Conservation (phyloP, 2,113 vertebrate species). For the Egretta garzetta region DNA sequence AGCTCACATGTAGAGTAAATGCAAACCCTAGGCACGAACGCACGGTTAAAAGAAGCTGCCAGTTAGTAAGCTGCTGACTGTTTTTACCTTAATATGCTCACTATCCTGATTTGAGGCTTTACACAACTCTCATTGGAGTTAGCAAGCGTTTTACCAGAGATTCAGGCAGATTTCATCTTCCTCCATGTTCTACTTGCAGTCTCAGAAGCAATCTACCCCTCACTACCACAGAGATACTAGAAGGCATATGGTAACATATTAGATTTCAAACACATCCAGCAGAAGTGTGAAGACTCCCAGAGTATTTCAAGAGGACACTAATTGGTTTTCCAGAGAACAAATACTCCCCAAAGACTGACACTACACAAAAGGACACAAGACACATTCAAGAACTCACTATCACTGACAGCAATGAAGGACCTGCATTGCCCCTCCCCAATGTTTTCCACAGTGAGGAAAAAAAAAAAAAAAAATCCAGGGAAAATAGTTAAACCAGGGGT, state of each 20-base stretch:
- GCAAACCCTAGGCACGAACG: neutral
- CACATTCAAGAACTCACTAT: neutral
- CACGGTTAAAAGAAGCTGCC: neutral
- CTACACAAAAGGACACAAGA: neutral
- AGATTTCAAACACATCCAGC: neutral
- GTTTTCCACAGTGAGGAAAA: neutral
- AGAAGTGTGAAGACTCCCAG: neutral
- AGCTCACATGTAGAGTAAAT: neutral
- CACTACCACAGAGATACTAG: neutral
- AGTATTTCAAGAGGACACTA: neutral
- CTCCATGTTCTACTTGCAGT: neutral
- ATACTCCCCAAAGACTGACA: neutral
- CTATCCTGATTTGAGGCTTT: neutral
- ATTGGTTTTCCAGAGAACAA: neutral
- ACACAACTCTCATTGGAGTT: neutral
- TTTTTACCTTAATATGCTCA: neutral
- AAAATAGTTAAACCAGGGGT: neutral
- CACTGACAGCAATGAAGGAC: neutral
- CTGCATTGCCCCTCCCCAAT: neutral
- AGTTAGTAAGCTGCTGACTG: neutral
- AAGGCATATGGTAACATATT: neutral
- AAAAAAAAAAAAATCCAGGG: neutral
- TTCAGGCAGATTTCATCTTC: neutral
- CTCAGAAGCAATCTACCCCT: neutral
- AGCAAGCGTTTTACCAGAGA: neutral